Base-by-base conservation (phyloP, 2,797 vertebrate genomes). In the Acestrorhynchus altus region DNA sequence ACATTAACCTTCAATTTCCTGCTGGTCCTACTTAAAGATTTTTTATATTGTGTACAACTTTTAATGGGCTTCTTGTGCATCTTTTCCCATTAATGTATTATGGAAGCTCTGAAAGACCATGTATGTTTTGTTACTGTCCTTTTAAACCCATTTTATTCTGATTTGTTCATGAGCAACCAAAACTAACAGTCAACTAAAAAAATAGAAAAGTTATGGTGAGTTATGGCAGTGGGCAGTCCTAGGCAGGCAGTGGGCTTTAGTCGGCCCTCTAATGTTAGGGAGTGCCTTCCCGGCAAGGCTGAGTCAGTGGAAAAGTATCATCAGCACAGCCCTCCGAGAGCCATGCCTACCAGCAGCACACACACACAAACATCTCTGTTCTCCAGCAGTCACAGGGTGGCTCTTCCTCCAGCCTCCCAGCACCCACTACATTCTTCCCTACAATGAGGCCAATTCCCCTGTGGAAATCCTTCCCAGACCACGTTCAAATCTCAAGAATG, bases 331-430 rank as follows among this genome's bases (percentile, higher is more conserved):
- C 16, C 28, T 40, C 42, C 9, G 31, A 39, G 31, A 72, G 68
- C 78, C 46, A 81, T 61, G 15, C n/a, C 42, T 57, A 52, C 65
- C 49, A 39, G 24, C 31, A 54, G 35, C 7, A 68, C 49, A 60
- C 7, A 68, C 49, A 56, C 51, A 77, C 54, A 63, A 13, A 78
- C 78, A 76, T 81, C 81, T 86, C 83, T 81, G 66, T 76, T 80
- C 70, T 84, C 56, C 24, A 31, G 13, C 24, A 24, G 52, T 56
- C 52, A 75, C 81, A 86, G 49, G 44, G 24, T 81, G 77, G 79
- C 72, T 44, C 81, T 79, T 76, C 82, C 66, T 69, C 46, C 81
- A 76, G 61, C 79, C 66, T 63, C 74, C 15, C 74, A 83, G 72
- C 76, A 10, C 73, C 74, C 78, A 78, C 20, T 9, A 20, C 83